These are phyloP conservation scores for Protonemura montana DNA, from an alignment of 2,888 invertebrate genomes.

Conservation along the genomic window DNA sequence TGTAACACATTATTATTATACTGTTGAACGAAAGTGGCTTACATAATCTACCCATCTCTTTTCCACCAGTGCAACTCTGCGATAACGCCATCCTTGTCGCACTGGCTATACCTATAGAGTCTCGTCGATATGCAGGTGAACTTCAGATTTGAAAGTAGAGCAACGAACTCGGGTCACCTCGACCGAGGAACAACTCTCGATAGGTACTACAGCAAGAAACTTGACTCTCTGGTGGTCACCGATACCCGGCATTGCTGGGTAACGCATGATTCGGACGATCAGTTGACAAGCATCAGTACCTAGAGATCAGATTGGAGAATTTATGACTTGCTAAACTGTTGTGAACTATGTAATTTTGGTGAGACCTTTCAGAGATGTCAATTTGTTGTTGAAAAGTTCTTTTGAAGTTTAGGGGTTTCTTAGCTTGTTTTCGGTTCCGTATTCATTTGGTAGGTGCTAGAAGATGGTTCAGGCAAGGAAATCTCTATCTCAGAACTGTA, in stretches of 20 bases:
- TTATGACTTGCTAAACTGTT: not conserved
- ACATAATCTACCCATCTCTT: conserved; percentile 27
- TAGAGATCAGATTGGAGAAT: not conserved
- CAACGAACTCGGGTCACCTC: conserved; percentile 29
- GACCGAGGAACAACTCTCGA: not conserved
- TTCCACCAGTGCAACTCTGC: not conserved
- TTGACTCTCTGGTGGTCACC: not conserved
- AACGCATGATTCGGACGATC: not conserved
- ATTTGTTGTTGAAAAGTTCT: no score
- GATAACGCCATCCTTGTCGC: not conserved
- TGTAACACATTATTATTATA: conserved; percentile 33
- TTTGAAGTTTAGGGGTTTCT: no score
- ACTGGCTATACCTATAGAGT: not conserved
- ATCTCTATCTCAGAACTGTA: no score
- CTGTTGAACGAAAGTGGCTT: conserved; percentile 36
- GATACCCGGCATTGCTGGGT: not conserved
- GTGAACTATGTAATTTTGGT: no score
- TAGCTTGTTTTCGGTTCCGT: no score
- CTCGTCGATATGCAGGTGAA: conserved; percentile 36
- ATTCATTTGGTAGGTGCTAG: no score
- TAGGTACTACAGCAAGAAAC: not conserved
- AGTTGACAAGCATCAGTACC: not conserved
- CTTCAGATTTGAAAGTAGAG: conserved; percentile 23
- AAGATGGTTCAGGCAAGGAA: no score
- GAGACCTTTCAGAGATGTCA: no score